Evolutionary conservation across 2,888 invertebrate genomes (phyloP).

Genomic region (Apamea sordens): DNA sequence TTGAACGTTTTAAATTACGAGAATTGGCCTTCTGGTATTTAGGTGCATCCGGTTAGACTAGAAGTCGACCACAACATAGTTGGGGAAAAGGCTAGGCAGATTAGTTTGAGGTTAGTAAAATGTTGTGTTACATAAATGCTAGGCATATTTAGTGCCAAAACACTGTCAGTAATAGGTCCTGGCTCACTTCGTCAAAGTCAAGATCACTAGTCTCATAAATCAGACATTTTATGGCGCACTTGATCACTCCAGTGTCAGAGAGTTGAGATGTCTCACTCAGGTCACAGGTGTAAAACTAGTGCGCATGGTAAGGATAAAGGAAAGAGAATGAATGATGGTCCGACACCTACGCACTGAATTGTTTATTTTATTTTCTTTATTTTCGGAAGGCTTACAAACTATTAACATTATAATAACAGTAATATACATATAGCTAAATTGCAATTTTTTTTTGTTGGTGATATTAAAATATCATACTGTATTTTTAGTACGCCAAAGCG

Average conservation of each 20-base stretch:
- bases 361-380: too few relatives aligned
- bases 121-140: background rate
- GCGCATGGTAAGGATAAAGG: background rate
- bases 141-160: background rate
- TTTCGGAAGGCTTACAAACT: too few relatives aligned
- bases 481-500: background rate
- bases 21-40: too few relatives aligned
- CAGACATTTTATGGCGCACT: background rate
- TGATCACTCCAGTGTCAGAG: background rate
- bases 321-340: background rate
- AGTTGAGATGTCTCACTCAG: too few relatives aligned
- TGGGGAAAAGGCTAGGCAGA: too few relatives aligned
- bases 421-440: too few relatives aligned
- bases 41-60: too few relatives aligned
- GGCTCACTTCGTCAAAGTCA: background rate
- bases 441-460: background rate
- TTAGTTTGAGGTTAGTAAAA: too few relatives aligned
- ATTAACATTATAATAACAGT: too few relatives aligned
- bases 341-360: background rate
- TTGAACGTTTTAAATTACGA: too few relatives aligned
- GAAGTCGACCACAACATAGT: too few relatives aligned
- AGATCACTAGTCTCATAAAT: constrained; percentile 1
- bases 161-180: background rate
- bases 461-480: background rate
- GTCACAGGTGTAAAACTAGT: background rate